These are phyloP conservation scores for Chloroclystis v-ata DNA, from an alignment of 2,888 invertebrate species.

Conservation along the genomic window DNA sequence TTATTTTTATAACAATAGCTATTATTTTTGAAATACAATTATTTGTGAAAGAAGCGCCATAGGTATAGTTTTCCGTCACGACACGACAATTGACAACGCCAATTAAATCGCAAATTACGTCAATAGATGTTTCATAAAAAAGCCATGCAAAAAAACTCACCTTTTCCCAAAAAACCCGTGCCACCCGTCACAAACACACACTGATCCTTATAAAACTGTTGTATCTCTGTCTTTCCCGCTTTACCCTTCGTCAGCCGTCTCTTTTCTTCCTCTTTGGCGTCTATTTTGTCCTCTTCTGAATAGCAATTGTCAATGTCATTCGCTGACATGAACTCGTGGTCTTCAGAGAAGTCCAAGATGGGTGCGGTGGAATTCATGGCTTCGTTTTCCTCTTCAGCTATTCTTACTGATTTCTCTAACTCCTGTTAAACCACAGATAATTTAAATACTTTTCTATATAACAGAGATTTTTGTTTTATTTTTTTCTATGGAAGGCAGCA, in stretches of 20 bases:
- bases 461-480: too few species aligned
- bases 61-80: too few species aligned
- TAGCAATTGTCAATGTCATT: slow-evolving; percentile 69
- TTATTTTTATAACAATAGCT: too few species aligned
- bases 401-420: slow-evolving; percentile 56
- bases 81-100: too few species aligned
- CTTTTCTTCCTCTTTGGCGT: slow-evolving; percentile 69
- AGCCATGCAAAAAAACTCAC: slow-evolving; percentile 44
- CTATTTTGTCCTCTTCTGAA: slow-evolving; percentile 62
- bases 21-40: too few species aligned
- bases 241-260: slow-evolving; percentile 68
- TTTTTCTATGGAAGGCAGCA: too few species aligned
- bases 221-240: slow-evolving; percentile 55
- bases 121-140: slow-evolving; percentile 2
- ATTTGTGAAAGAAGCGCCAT: too few species aligned
- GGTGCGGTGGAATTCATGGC: slow-evolving; percentile 65
- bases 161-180: slow-evolving; percentile 72
- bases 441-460: too few species aligned
- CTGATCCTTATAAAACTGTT: slow-evolving; percentile 63
- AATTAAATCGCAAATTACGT: too few species aligned
- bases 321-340: slow-evolving; percentile 74
- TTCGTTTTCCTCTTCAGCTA: slow-evolving; percentile 56
- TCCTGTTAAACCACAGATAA: slow-evolving; percentile 46
- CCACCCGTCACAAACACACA: slow-evolving; percentile 72
- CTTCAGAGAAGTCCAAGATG: slow-evolving; percentile 71